These are phyloP conservation scores for Mallotus villosus DNA, from an alignment of 2,797 vertebrate species.

Conservation along the genomic window DNA sequence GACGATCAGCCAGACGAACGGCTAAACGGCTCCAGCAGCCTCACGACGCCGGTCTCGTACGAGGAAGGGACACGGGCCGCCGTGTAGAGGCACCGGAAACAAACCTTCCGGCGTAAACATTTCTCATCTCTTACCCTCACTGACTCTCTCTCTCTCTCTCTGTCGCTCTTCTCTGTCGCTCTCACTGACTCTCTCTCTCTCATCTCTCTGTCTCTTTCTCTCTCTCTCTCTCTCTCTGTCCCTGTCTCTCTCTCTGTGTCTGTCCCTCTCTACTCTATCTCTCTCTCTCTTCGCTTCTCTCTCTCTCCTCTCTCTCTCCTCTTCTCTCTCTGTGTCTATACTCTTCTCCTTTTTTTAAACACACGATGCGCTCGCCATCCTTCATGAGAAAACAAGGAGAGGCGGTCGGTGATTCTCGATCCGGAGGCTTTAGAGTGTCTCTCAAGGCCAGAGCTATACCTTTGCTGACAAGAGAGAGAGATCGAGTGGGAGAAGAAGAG, in stretches of 20 bases:
- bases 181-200: neutral
- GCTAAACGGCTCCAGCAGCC: neutral
- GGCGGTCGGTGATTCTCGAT: conserved; percentile 58
- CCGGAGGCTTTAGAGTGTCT: conserved; percentile 54
- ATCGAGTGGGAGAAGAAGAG: neutral
- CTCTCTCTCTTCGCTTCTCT: too few relatives aligned
- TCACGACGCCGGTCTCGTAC: neutral
- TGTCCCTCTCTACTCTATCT: too few relatives aligned
- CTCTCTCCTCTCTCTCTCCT: neutral
- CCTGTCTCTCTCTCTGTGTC: neutral
- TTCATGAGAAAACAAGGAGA: conserved; percentile 37
- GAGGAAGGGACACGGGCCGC: neutral
- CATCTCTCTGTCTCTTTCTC: too few relatives aligned
- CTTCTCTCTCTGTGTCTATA: neutral
- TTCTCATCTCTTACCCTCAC: conserved; percentile 32
- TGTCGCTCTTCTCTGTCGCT: too few relatives aligned
- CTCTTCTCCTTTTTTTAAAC: neutral
- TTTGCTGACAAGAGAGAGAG: conserved; percentile 22
- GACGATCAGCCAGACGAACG: conserved; percentile 55
- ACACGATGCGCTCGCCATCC: neutral
- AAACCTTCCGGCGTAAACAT: conserved; percentile 19
- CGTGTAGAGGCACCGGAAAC: neutral
- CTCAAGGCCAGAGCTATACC: conserved; percentile 57
- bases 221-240: neutral
- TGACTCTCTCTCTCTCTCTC: too few relatives aligned